Evolutionary conservation across 2,888 invertebrate genomes (phyloP).

Genomic region (Balanococcus diminutus): DNA sequence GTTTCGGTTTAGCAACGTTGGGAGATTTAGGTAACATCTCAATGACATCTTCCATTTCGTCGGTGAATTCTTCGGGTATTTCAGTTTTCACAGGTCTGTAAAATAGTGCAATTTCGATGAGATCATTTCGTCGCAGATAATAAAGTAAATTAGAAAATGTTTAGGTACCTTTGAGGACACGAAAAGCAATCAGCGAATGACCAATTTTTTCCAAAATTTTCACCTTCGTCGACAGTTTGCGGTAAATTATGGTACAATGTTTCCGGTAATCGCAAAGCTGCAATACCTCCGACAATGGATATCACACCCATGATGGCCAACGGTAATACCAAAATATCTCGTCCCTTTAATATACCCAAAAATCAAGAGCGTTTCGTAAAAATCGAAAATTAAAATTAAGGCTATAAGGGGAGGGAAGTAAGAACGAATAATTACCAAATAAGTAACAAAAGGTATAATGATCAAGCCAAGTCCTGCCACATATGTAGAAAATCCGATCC

Average conservation of each 20-base stretch:
- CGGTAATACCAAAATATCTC: conserved; percentile 81
- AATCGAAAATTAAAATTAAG: not conserved
- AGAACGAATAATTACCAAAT: conserved; percentile 72
- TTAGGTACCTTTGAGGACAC: conserved; percentile 64
- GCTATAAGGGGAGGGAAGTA: not conserved
- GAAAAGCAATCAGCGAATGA: conserved; percentile 74
- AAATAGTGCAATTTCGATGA: conserved; percentile 46
- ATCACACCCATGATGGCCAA: conserved; percentile 83
- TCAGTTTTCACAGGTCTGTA: conserved; percentile 64
- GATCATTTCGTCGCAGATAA: not conserved
- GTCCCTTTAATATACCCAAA: conserved; percentile 68
- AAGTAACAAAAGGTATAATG: conserved; percentile 88
- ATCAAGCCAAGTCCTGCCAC: conserved; percentile 87
- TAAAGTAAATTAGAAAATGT: not conserved
- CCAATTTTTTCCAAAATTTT: conserved; percentile 85
- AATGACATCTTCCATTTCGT: conserved; percentile 65
- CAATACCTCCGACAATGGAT: conserved; percentile 80
- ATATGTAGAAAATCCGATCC: conserved; percentile 89
- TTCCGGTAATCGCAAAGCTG: conserved; percentile 81
- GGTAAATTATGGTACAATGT: conserved; percentile 82
- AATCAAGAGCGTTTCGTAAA: not conserved
- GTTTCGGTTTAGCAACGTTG: conserved; percentile 62
- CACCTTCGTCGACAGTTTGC: conserved; percentile 86
- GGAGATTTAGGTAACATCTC: conserved; percentile 61
- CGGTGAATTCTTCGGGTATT: conserved; percentile 73